Evolutionary conservation across 2,797 vertebrate species (phyloP).

Genomic region (Sebastes oblongus): DNA sequence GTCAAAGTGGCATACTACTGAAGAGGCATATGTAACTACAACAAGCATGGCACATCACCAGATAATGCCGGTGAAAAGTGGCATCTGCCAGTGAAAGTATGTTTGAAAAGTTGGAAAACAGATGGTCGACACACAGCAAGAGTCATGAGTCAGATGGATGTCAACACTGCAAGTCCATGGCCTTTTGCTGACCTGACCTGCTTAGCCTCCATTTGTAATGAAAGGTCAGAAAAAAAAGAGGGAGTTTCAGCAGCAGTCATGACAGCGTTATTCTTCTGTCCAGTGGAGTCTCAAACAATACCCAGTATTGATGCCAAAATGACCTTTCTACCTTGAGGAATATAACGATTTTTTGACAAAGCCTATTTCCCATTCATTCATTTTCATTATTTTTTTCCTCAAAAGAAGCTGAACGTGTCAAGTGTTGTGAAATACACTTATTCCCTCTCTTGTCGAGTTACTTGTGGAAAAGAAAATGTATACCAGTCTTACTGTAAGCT

Average conservation of each 20-base stretch:
- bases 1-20: not conserved
- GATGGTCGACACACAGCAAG: not conserved
- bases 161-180: not conserved
- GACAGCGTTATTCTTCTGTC: not conserved
- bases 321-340: not conserved
- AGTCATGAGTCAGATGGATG: conserved; percentile 9
- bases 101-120: not conserved
- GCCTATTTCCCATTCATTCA: not conserved
- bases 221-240: not conserved
- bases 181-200: conserved; percentile 16
- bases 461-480: too few species aligned
- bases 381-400: not conserved
- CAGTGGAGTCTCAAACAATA: not conserved
- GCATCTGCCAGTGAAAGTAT: not conserved
- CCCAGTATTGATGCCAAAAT: not conserved
- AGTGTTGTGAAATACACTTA: not conserved
- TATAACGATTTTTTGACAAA: not conserved
- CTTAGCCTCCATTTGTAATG: not conserved
- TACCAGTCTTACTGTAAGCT: too few species aligned
- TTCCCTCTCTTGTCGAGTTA: too few species aligned
- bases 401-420: not conserved
- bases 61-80: not conserved
- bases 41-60: not conserved
- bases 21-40: not conserved
- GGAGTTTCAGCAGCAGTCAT: not conserved